A percentile compares a stretch with the other conserved stretches of the same genome.
phyloP scores from a whole-genome alignment of 2,888 invertebrate genomes.

The Aelia acuminata region DNA sequence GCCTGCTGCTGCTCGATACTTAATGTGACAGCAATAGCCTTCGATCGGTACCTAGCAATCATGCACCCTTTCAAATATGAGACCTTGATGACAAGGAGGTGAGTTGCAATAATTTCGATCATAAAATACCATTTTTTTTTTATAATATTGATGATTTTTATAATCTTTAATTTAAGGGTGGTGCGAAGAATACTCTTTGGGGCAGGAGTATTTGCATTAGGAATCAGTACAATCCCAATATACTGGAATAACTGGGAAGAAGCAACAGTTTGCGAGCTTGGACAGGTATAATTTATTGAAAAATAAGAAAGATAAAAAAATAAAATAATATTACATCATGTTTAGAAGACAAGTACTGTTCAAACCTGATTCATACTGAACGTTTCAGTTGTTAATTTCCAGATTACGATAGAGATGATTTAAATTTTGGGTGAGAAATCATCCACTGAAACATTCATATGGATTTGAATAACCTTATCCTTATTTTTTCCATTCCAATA shows the following conservation, averaged over 20 bases:
- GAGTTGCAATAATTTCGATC: slow-evolving; percentile 28
- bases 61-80: slow-evolving; percentile 85
- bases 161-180: slow-evolving; percentile 68
- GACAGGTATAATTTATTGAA: slow-evolving; percentile 59
- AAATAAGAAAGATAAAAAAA: too few relatives aligned
- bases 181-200: slow-evolving; percentile 76
- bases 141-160: background rate
- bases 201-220: slow-evolving; percentile 79
- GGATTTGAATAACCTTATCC: too few relatives aligned
- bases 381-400: too few relatives aligned
- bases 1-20: slow-evolving; percentile 85
- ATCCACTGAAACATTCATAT: too few relatives aligned
- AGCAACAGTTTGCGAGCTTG: slow-evolving; percentile 77
- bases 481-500: too few relatives aligned
- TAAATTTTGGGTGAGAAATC: too few relatives aligned
- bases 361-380: too few relatives aligned
- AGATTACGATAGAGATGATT: too few relatives aligned
- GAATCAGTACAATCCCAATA: slow-evolving; percentile 79
- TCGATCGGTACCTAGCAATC: slow-evolving; percentile 84
- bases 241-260: slow-evolving; percentile 84
- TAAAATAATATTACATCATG: too few relatives aligned
- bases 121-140: background rate
- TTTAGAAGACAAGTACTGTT: too few relatives aligned
- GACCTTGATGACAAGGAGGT: slow-evolving; percentile 78
- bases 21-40: slow-evolving; percentile 84